Base-by-base conservation (phyloP, 1,140 invertebrate species). In the Camponotus vicinus region DNA sequence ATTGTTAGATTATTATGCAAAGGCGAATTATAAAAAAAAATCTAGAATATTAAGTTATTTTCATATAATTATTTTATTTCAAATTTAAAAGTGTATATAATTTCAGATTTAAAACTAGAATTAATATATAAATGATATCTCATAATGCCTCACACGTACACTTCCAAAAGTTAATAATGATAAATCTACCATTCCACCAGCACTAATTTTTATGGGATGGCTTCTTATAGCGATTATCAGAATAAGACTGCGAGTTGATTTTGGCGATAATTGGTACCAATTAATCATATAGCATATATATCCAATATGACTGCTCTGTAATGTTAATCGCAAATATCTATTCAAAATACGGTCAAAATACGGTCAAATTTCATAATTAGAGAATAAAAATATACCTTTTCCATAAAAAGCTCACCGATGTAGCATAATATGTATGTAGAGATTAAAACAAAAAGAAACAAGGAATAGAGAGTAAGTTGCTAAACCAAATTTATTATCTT, bases 361-460 rank as follows among this genome's bases (percentile, higher is more conserved):
- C 27, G 27, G 27, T 45, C 37, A 45, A 13, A 37, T 61, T 78
- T 1, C 21, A 8, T 8, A 34, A 11, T 6, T 32, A 21, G 18
- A 13, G 37, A 37, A 61, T 1, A 2, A 18, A 69, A n/a, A 13
- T 37, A 0, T 90, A 93, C 92, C 88, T 93, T 86, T 73, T 92
- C 79, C 13, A 88, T 86, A 0, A 93, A 63, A 13, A 92, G 57
- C 15, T 93, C 89, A 8, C 92, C 92, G 34, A 93, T 92, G 18
- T 90, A 89, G 11, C 93, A 93, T 27, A 92, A 91, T 66, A 93
- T 92, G 32, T 66, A 93, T 92, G 32, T 91, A 93, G 59, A 93
- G 88, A 83, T 93, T 93, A 34, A 92, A 91, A 1, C 75, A 90
- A 13, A 92, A 79, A 15, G 92, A 91, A 52, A 91, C 45, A 0